Evolutionary conservation across 2,888 invertebrate genomes (phyloP).

Genomic region (Eupsilia transversa): DNA sequence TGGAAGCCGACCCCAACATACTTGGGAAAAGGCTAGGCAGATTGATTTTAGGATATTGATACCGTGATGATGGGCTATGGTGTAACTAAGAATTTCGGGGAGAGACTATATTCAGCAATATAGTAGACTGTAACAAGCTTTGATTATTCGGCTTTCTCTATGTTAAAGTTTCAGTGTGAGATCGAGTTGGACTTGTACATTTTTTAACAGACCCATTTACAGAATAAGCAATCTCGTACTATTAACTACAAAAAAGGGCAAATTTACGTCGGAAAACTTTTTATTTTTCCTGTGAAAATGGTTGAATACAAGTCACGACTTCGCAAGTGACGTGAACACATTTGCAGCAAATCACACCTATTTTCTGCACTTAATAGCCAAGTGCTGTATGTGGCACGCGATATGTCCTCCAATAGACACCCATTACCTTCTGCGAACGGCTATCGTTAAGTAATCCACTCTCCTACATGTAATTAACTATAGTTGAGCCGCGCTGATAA

Average conservation of each 20-base stretch:
- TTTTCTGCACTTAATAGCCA: constrained; percentile 19
- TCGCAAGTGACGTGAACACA: not conserved
- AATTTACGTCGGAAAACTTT: not conserved
- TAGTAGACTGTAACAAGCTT: not conserved
- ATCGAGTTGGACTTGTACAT: not conserved
- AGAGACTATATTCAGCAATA: not conserved
- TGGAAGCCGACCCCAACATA: too few species aligned
- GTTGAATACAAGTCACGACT: not conserved
- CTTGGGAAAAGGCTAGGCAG: too few species aligned
- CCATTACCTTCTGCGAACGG: constrained; percentile 18
- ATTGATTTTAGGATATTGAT: too few species aligned
- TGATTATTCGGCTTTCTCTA: not conserved
- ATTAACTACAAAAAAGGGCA: not conserved
- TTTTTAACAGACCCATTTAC: not conserved
- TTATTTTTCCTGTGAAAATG: not conserved
- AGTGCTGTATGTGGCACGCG: constrained; percentile 36
- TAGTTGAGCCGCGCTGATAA: constrained; percentile 42
- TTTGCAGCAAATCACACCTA: constrained; percentile 39
- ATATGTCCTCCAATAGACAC: constrained; percentile 28
- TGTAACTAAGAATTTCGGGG: not conserved
- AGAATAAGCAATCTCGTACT: not conserved
- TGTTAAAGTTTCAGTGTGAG: not conserved
- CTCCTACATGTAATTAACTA: constrained; percentile 31
- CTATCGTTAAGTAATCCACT: constrained; percentile 40
- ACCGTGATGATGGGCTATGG: not conserved